Evolutionary conservation across 2,113 vertebrate genomes (phyloP), one percentile per base, ranked within the genome.

Genomic region (Centropus unirufus): DNA sequence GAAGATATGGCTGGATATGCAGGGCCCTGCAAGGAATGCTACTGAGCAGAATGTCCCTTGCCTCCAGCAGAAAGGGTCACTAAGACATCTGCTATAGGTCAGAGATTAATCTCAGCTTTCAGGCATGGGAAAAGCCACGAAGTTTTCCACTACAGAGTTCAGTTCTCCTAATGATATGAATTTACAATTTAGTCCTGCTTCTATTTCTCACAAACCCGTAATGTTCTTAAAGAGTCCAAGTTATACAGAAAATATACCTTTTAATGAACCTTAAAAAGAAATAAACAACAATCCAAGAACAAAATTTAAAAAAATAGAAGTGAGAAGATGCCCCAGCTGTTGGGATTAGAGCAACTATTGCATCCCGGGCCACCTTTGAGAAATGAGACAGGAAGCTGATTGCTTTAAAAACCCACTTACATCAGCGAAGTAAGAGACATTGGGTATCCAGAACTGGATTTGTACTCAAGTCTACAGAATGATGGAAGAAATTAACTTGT

Each of bases 1-100:
- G 30, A 39, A 72, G 30, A 34, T 39, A 64, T 9, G 36, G 30
- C 12, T n/a, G 10, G 12, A n/a, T 40, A 23, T 0, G 0, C 7
- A 54, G 16, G 44, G 42, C 30, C 30, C 55, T 58, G 14, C 32
- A 74, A 66, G 46, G 62, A 91, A 91, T 42, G 62, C 42, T 64
- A 15, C 61, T 24, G 19, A 63, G 42, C 54, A 58, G n/a, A n/a
- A 57, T 11, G 32, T 17, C 44, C 36, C 30, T 51, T 30, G 44
- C 17, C 16, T 40, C 34, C 67, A 83, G 49, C 42, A 79, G 72
- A 68, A 62, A 40, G 21, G 49, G 67, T 40, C 61, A 36, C 21
- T 27, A 69, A 72, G 44, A 20, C 55, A 24, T 14, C 21, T 46
- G 51, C 64, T 55, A 0, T 16, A 74, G 40, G 32, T 73, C 39